Evolutionary conservation across 2,113 vertebrate species (phyloP).

Genomic region (Lycocorax pyrrhopterus): DNA sequence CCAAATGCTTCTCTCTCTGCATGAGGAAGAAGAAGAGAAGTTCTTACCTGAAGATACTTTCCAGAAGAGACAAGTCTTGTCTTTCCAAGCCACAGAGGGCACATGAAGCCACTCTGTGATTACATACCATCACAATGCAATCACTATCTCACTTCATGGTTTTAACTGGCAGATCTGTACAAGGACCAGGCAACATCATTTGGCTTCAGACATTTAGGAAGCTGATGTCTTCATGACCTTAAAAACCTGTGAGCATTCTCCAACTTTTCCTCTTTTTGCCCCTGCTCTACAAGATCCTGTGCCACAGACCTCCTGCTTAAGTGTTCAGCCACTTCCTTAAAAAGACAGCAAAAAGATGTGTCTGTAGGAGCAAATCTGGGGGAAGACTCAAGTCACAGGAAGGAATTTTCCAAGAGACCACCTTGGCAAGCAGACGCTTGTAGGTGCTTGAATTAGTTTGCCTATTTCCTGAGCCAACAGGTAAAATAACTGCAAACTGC

Average conservation of each 20-base stretch:
- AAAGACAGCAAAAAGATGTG: not conserved
- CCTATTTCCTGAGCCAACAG: not conserved
- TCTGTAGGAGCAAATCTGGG: not conserved
- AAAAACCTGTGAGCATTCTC: not conserved
- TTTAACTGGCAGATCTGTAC: not conserved
- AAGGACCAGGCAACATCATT: not conserved
- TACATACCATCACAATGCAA: not conserved
- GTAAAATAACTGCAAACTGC: not conserved
- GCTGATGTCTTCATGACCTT: not conserved
- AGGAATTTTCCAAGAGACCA: not conserved
- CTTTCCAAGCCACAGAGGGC: not conserved
- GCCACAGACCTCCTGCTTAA: not conserved
- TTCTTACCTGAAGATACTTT: not conserved
- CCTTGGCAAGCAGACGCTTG: not conserved
- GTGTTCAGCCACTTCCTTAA: not conserved
- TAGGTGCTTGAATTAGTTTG: not conserved
- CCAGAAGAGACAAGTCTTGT: not conserved
- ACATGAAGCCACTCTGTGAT: not conserved
- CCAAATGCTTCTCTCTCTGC: not conserved
- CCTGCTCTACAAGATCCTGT: not conserved
- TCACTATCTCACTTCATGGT: not conserved
- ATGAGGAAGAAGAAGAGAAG: not conserved
- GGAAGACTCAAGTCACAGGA: not conserved
- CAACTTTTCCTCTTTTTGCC: accelerated
- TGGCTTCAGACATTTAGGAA: not conserved